Percentiles rank a stretch among this genome's conserved stretches.
phyloP scores from a whole-genome alignment of 2,113 vertebrate genomes.

The Mormyrus lacerda region DNA sequence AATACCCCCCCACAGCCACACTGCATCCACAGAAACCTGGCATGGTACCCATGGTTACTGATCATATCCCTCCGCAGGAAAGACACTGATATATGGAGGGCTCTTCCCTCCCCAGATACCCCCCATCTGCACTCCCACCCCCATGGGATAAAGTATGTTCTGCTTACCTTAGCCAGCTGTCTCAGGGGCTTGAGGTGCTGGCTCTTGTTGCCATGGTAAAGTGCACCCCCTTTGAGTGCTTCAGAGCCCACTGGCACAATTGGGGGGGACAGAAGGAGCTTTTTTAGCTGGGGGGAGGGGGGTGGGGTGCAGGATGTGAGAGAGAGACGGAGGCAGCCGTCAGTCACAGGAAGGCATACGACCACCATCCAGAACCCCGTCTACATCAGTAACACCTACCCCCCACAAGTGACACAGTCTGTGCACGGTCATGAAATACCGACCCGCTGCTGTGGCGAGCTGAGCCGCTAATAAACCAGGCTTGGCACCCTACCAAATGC shows the following conservation, averaged over 20 bases:
- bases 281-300: conserved; percentile 67
- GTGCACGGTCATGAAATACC: background rate
- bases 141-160: background rate
- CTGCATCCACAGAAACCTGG: background rate
- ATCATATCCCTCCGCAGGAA: background rate
- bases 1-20: background rate
- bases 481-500: background rate
- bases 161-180: conserved; percentile 74
- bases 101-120: background rate
- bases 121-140: background rate
- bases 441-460: background rate
- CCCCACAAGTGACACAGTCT: background rate
- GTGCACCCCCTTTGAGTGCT: conserved; percentile 66
- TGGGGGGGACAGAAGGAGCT: conserved; percentile 81
- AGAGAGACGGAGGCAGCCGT: conserved; percentile 31
- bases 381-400: background rate
- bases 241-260: conserved; percentile 66
- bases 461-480: background rate
- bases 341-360: conserved; percentile 26
- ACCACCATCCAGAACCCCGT: background rate
- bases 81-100: background rate
- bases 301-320: background rate
- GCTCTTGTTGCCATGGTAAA: conserved; percentile 63
- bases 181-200: conserved; percentile 64
- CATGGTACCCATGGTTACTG: background rate